Evolutionary conservation across 2,888 invertebrate genomes (phyloP), one percentile per base, ranked within the genome.

Genomic region (Campaea margaritaria): DNA sequence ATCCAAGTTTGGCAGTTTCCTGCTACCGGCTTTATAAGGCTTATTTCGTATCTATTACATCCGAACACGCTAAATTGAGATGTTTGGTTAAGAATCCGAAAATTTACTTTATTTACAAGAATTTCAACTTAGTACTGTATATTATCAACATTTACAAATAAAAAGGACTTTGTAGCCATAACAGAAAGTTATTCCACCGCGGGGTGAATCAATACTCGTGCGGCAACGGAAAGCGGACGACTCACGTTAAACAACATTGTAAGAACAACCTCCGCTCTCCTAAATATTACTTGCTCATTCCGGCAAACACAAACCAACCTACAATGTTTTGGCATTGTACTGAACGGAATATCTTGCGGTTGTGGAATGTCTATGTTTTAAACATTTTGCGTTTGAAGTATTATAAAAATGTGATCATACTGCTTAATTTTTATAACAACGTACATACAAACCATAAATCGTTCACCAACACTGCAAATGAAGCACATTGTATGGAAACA

Each of bases 141-240:
- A 55, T 54, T 42, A 51, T 58, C 46, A 47, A 64, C 47, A 38
- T 58, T 58, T 59, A 49, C 48, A 47, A 50, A 63, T 67, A 57
- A 59, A 72, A 64, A 66, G 71, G 68, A 68, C 65, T 76, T 74
- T 69, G 72, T 75, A 79, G 73, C 73, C 76, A 78, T 77, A 81
- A 75, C 72, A 76, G 67, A 78, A 82, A 82, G 73, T 83, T 82
- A 55, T 76, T 81, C 74, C 71, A 79, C 79, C 73, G 76, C 76
- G 71, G 78, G 81, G 76, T 76, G 80, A 84, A 88, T 88, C 87
- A 82, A 88, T 88, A 86, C 79, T 75, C 70, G 75, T 70, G 78
- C 77, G 77, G 81, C 64, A 75, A 75, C 72, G 72, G 73, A 81
- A 80, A 79, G 75, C 74, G 75, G 71, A 69, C 81, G 76, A 78